phyloP scores from a whole-genome alignment of 1,140 invertebrate genomes.

The Vanessa atalanta region DNA sequence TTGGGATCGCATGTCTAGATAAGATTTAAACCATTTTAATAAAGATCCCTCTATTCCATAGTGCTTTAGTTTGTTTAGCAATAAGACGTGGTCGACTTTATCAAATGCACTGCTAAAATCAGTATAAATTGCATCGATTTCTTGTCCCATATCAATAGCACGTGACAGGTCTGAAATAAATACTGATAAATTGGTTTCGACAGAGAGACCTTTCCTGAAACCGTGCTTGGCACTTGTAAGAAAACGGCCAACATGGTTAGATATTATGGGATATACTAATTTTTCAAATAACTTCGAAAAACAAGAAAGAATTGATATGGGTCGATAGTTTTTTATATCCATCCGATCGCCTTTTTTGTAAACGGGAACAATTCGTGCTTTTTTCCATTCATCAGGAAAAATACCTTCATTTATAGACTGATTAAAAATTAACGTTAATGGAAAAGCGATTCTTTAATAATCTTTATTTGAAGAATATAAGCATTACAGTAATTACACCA shows the following conservation, averaged over 20 bases:
- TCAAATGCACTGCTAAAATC: constrained; percentile 27
- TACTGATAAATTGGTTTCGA: constrained; percentile 23
- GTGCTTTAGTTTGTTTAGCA: constrained; percentile 16
- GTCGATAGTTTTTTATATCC: constrained; percentile 20
- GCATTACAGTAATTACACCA: too few relatives aligned
- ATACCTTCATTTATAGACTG: constrained; percentile 5
- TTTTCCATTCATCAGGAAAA: constrained; percentile 23
- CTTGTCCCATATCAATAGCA: constrained; percentile 3
- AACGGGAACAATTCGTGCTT: constrained; percentile 22
- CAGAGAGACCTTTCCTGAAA: constrained; percentile 20
- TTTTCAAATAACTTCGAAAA: constrained; percentile 26
- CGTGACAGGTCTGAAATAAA: constrained; percentile 13
- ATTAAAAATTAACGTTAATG: constrained; percentile 19
- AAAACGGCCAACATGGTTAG: constrained; percentile 7
- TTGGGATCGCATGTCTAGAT: neutral
- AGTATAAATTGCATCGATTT: neutral
- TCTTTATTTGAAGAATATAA: too few relatives aligned
- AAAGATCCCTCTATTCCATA: constrained; percentile 19
- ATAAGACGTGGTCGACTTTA: constrained; percentile 17
- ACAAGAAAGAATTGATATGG: constrained; percentile 24
- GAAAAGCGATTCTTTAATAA: constrained; percentile 3
- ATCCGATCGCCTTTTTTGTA: constrained; percentile 22
- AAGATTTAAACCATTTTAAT: constrained; percentile 24
- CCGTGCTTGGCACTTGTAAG: constrained; percentile 17
- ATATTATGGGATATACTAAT: constrained; percentile 20